Base-by-base conservation (phyloP, 2,113 vertebrate species). In the Oncorhynchus masou region DNA sequence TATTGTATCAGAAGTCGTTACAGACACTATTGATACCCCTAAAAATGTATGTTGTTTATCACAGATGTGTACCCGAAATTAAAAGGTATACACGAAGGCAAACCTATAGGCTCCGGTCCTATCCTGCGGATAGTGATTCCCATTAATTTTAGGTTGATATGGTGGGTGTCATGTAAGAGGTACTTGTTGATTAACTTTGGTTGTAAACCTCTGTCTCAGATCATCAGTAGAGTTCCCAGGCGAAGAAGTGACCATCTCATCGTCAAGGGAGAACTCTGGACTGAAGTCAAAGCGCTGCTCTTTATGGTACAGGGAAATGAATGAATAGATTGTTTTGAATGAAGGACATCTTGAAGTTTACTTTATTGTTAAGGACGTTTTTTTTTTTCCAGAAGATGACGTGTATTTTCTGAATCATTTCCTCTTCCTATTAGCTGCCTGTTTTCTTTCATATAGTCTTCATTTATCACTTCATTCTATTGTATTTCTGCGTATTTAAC, bases 191-290 rank as follows among this genome's bases (percentile, higher is more conserved):
- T 54, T 19, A 19, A 54, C 51, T 54, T 54, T 3, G 5, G 51
- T 19, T 5, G 51, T 54, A 54, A 54, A 27, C 6, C 20, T 12
- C 51, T 24, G 76, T 92, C 93, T 80, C 83, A 99, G 97, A 88
- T 96, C 71, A 83, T 95, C 72, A 59, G 72, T 70, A 75, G 88
- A 54, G 94, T 94, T 71, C 77, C 83, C n/a, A 2, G 92, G 88
- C 74, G 88, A 92, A 27, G 95, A 96, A 95, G 94, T 0, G 93
- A 96, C 88, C 95, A 95, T 59, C 88, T 92, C 62, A 94, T 93
- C 84, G 93, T 97, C 24, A 98, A 96, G 85, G 89, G 94, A 64
- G 88, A 87, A 3, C 93, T 99, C 51, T 94, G 95, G 80, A 78
- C 93, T 92, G 51, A 45, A 45, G 51, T 19, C 16, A 13, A 51